Evolutionary conservation across 23 tunicate species (phyloP).

Genomic region (Ascidia mentula): DNA sequence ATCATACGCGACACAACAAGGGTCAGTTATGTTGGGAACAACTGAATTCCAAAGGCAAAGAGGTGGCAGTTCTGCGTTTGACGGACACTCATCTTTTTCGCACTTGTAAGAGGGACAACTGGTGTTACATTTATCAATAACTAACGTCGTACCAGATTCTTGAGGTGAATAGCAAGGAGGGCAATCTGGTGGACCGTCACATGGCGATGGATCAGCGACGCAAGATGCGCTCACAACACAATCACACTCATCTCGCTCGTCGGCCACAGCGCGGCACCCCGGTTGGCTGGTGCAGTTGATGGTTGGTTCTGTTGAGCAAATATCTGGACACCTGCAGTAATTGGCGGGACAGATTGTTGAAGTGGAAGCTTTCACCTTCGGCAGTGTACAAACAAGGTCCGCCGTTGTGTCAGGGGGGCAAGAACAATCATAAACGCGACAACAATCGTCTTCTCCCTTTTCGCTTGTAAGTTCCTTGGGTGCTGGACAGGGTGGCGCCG

Average conservation of each 20-base stretch:
- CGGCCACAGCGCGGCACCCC: conserved; percentile 38
- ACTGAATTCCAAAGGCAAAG: conserved; percentile 35
- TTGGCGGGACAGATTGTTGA: conserved; percentile 30
- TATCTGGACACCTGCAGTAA: conserved; percentile 44
- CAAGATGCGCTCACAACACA: conserved; percentile 35
- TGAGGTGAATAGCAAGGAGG: conserved; percentile 16
- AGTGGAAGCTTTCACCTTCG: background rate
- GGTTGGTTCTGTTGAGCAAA: conserved; percentile 31
- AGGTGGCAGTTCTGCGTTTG: background rate
- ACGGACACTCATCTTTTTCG: conserved; percentile 17
- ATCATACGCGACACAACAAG: conserved; percentile 12
- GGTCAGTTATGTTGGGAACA: conserved; percentile 5
- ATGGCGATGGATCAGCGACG: conserved; percentile 32
- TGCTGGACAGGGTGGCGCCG: conserved; percentile 15
- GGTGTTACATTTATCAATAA: conserved; percentile 31
- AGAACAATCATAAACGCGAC: conserved; percentile 15
- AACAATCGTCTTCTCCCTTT: conserved; percentile 4
- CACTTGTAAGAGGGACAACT: conserved; percentile 10
- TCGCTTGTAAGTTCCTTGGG: background rate
- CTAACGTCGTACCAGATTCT: background rate
- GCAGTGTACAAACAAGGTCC: conserved; percentile 20
- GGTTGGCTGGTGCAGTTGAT: conserved; percentile 27
- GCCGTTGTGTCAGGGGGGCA: conserved; percentile 37
- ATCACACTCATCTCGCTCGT: conserved; percentile 42
- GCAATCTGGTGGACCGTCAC: conserved; percentile 25